Conservation (phyloP, 2,113 vertebrate species). For the Callorhinus ursinus region DNA sequence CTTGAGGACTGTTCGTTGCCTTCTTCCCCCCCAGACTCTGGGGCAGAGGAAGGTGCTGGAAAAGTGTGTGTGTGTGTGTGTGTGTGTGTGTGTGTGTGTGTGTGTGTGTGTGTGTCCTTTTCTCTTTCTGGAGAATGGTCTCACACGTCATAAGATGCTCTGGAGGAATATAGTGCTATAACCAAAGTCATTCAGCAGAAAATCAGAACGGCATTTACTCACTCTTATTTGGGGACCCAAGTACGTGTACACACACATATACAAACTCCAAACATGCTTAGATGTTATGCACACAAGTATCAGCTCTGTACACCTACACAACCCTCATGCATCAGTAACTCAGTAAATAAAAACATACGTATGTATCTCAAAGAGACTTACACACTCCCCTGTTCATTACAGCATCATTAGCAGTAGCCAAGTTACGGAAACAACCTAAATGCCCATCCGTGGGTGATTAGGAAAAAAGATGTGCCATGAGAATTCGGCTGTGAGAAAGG, state of each 20-base stretch:
- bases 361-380: neutral
- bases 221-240: neutral
- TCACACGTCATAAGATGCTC: neutral
- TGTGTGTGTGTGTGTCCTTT: neutral
- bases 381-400: neutral
- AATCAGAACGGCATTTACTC: neutral
- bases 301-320: accelerated
- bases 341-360: neutral
- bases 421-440: neutral
- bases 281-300: neutral
- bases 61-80: neutral
- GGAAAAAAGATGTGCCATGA: neutral
- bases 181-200: neutral
- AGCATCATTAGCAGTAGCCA: neutral
- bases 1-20: too few relatives aligned
- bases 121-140: neutral
- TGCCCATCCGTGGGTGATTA: neutral
- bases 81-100: neutral
- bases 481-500: neutral
- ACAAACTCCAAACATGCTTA: neutral
- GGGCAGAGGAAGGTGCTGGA: neutral
- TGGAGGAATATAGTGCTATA: neutral
- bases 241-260: too few relatives aligned
- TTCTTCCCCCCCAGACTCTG: neutral
- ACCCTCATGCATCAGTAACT: neutral